Evolutionary conservation across 2,113 vertebrate species (phyloP).

Genomic region (Tragelaphus buxtoni): DNA sequence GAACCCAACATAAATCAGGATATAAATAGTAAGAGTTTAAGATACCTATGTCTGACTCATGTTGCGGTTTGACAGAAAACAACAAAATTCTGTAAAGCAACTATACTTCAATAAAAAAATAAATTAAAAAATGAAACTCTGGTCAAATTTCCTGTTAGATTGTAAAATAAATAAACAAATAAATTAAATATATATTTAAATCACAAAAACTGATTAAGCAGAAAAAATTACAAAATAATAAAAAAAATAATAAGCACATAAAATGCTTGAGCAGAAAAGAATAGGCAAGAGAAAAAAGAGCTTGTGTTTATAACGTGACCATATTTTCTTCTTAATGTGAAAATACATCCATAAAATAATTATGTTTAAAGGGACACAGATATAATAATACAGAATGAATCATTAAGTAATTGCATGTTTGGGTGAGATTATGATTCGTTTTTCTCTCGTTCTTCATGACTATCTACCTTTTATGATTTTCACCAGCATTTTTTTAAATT

Average conservation of each 20-base stretch:
- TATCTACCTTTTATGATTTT: background rate
- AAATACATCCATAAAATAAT: background rate
- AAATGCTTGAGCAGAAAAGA: background rate
- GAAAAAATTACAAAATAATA: background rate
- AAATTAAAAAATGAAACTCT: background rate
- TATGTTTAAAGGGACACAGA: background rate
- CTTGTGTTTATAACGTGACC: background rate
- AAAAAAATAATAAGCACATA: background rate
- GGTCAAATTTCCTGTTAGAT: background rate
- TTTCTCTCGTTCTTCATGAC: background rate
- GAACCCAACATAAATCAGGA: background rate
- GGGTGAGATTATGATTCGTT: background rate
- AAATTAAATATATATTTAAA: background rate
- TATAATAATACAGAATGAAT: background rate
- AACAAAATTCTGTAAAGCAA: background rate
- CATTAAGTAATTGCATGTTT: background rate
- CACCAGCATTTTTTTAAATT: background rate
- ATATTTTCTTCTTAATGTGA: background rate
- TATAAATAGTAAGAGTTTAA: background rate
- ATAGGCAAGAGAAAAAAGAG: background rate
- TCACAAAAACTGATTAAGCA: background rate
- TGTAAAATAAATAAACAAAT: background rate
- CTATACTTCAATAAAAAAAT: background rate
- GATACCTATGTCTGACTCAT: background rate
- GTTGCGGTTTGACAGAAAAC: background rate